Conservation (phyloP, 2,888 invertebrate genomes). For the Mechanitis messenoides region DNA sequence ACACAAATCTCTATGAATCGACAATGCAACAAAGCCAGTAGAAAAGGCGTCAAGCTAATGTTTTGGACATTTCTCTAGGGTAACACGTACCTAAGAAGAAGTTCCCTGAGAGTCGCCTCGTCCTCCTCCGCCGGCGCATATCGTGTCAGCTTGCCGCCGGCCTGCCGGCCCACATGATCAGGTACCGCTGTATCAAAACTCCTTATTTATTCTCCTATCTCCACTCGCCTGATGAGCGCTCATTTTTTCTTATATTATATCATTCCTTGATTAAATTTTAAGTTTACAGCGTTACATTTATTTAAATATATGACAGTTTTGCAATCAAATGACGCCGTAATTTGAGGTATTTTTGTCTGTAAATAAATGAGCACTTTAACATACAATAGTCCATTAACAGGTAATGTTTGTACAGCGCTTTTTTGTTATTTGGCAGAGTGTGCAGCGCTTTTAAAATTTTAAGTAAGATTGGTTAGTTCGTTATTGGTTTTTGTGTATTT, state of each 20-base stretch:
- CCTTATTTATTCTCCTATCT: conserved; percentile 54
- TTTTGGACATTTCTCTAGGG: conserved; percentile 49
- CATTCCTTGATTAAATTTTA: neutral
- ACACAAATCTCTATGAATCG: conserved; percentile 50
- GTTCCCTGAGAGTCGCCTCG: conserved; percentile 95
- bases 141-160: conserved; percentile 81
- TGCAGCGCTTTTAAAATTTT: conserved; percentile 2
- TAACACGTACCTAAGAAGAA: conserved; percentile 90
- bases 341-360: neutral
- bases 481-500: conserved; percentile 16
- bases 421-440: conserved; percentile 1
- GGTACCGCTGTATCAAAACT: conserved; percentile 74
- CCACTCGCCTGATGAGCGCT: conserved; percentile 4
- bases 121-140: conserved; percentile 91
- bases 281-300: neutral
- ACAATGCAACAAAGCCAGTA: conserved; percentile 60
- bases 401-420: neutral
- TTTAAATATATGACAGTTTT: neutral
- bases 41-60: conserved; percentile 63
- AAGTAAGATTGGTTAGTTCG: conserved; percentile 3
- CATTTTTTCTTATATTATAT: neutral
- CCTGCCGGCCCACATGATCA: conserved; percentile 75
- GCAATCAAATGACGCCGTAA: neutral
- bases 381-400: neutral
- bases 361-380: neutral